Percentiles rank a stretch among this genome's conserved stretches.
Evolutionary conservation across 2,888 invertebrate species (phyloP).

Genomic region (Muscina levida): DNA sequence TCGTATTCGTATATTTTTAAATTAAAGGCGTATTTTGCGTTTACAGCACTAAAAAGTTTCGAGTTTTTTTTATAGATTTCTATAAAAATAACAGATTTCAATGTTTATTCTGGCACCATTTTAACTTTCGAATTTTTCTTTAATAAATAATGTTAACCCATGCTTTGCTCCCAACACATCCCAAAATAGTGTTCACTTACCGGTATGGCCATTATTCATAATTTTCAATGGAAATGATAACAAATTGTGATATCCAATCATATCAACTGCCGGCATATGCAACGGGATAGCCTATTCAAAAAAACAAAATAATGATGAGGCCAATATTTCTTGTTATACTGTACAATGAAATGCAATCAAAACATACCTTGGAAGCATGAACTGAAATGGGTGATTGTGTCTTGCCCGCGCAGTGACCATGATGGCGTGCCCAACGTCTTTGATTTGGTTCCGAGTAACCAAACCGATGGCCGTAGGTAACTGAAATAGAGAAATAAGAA

Average conservation of each 20-base stretch:
- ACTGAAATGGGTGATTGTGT: conserved; percentile 84
- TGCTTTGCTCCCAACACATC: too few relatives aligned
- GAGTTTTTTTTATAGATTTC: too few relatives aligned
- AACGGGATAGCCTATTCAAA: conserved; percentile 82
- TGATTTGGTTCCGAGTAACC: conserved; percentile 84
- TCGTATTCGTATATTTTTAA: too few relatives aligned
- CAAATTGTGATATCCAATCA: conserved; percentile 86
- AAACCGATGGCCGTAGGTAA: conserved; percentile 79
- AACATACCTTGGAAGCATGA: conserved; percentile 80
- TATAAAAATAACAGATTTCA: too few relatives aligned
- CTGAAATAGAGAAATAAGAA: conserved; percentile 67
- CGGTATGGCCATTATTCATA: conserved; percentile 87
- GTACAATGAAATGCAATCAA: conserved; percentile 24
- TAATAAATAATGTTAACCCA: too few relatives aligned
- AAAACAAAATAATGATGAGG: background rate
- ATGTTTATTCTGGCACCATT: too few relatives aligned
- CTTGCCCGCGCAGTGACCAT: conserved; percentile 85
- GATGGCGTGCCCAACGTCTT: conserved; percentile 83
- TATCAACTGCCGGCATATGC: conserved; percentile 86
- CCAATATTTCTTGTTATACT: background rate
- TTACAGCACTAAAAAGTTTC: too few relatives aligned
- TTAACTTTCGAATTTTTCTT: too few relatives aligned
- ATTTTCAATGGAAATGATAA: conserved; percentile 84
- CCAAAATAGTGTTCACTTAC: too few relatives aligned
- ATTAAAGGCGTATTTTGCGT: too few relatives aligned